phyloP scores from a whole-genome alignment of 1,140 invertebrate genomes.

The Aphelinus certus region DNA sequence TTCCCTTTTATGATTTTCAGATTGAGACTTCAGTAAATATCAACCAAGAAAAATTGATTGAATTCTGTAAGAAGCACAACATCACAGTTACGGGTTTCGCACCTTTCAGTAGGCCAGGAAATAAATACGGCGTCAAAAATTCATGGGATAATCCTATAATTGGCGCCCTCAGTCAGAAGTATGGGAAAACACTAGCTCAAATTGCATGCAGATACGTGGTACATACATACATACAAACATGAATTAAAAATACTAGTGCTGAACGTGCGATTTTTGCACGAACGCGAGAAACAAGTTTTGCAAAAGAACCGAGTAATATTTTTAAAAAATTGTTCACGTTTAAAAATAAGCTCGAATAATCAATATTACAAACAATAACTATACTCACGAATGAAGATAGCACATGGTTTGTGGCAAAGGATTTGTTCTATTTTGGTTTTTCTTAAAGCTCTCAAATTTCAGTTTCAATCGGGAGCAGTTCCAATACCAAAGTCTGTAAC shows the following conservation, averaged over 20 bases:
- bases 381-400: no score
- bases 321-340: no score
- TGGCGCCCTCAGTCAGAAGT: slow-evolving; percentile 70
- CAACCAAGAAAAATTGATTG: slow-evolving; percentile 64
- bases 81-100: slow-evolving; percentile 83
- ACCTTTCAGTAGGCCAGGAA: slow-evolving; percentile 73
- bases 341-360: no score
- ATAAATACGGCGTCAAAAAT: slow-evolving; percentile 35
- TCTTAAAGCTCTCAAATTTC: background rate
- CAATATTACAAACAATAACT: no score
- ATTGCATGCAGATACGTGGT: slow-evolving; percentile 76
- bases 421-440: no score
- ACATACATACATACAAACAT: slow-evolving; percentile 41
- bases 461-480: slow-evolving; percentile 52
- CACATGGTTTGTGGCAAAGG: no score
- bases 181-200: slow-evolving; percentile 76
- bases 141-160: slow-evolving; percentile 67
- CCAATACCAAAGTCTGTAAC: slow-evolving; percentile 82
- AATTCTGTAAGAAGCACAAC: slow-evolving; percentile 74
- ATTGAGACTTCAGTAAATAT: slow-evolving; percentile 80
- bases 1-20: slow-evolving; percentile 65
- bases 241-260: no score
- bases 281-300: no score
- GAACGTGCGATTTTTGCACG: no score
- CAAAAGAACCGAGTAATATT: no score